Evolutionary conservation across 2,888 invertebrate genomes (phyloP).

Genomic region (Seira ritae): DNA sequence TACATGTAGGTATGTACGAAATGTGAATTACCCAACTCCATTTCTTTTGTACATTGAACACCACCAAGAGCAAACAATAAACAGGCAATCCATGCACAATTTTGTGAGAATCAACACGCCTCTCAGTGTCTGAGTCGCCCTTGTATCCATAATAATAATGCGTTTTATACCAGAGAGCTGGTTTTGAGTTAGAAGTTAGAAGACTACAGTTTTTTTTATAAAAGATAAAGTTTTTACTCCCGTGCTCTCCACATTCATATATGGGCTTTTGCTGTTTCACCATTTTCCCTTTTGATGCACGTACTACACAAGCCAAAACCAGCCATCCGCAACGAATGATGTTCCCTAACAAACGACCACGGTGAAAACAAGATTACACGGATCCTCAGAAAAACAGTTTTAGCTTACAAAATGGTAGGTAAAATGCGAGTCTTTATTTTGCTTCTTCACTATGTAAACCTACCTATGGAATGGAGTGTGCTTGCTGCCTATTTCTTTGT

Average conservation of each 20-base stretch:
- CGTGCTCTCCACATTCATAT: background rate
- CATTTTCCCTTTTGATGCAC: background rate
- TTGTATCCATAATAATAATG: slow-evolving; percentile 11
- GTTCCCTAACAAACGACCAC: slow-evolving; percentile 50
- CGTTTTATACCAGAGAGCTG: background rate
- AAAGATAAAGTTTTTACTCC: slow-evolving; percentile 5
- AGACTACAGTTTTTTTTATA: background rate
- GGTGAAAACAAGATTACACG: slow-evolving; percentile 61
- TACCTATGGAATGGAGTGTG: background rate
- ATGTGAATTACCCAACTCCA: background rate
- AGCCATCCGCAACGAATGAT: slow-evolving; percentile 56
- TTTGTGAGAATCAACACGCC: slow-evolving; percentile 11
- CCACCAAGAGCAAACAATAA: slow-evolving; percentile 53
- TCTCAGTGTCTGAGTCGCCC: background rate
- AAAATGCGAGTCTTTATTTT: background rate
- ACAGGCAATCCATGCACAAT: slow-evolving; percentile 35
- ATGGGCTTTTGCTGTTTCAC: slow-evolving; percentile 4
- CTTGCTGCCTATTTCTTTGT: background rate
- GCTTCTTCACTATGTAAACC: background rate
- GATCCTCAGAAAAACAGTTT: slow-evolving; percentile 35
- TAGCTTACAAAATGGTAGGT: background rate
- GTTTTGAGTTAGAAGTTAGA: background rate
- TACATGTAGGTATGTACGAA: background rate
- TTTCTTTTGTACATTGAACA: slow-evolving; percentile 30
- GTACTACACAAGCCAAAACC: slow-evolving; percentile 32